These are phyloP conservation scores for Drosophila phalerata DNA, from an alignment of 2,888 invertebrate genomes.

Conservation along the genomic window DNA sequence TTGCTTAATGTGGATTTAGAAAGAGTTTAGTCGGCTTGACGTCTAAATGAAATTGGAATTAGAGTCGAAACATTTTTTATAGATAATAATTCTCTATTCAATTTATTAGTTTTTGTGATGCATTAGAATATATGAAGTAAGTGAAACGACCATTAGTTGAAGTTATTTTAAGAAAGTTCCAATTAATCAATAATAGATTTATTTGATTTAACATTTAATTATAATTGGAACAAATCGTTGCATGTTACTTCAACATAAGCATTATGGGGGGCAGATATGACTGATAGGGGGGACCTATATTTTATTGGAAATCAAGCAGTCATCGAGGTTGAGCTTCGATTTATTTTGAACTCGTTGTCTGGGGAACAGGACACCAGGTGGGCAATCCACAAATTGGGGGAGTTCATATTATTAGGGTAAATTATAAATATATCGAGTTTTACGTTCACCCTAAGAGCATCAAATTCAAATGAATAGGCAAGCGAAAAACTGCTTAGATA, in stretches of 20 bases:
- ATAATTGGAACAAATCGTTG: background rate
- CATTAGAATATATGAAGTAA: no score
- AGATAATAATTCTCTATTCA: no score
- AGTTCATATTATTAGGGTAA: background rate
- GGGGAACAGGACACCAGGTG: slow-evolving; percentile 36
- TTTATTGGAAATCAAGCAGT: slow-evolving; percentile 2
- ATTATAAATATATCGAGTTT: background rate
- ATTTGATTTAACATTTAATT: background rate
- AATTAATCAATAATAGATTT: background rate
- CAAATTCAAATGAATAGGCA: background rate
- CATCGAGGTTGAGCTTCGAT: slow-evolving; percentile 49
- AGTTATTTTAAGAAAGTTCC: background rate
- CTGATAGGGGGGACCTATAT: background rate
- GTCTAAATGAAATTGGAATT: no score
- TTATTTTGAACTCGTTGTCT: slow-evolving; percentile 48
- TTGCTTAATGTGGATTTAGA: no score
- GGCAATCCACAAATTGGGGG: background rate
- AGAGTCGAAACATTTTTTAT: no score
- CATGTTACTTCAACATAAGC: slow-evolving; percentile 3
- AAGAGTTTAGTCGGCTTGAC: no score
- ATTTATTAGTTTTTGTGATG: no score
- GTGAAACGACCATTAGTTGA: no score
- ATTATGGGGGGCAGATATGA: background rate
- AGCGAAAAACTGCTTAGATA: background rate
- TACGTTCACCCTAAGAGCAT: background rate